Conservation (phyloP, 2,888 invertebrate genomes). For the Carabus problematicus region DNA sequence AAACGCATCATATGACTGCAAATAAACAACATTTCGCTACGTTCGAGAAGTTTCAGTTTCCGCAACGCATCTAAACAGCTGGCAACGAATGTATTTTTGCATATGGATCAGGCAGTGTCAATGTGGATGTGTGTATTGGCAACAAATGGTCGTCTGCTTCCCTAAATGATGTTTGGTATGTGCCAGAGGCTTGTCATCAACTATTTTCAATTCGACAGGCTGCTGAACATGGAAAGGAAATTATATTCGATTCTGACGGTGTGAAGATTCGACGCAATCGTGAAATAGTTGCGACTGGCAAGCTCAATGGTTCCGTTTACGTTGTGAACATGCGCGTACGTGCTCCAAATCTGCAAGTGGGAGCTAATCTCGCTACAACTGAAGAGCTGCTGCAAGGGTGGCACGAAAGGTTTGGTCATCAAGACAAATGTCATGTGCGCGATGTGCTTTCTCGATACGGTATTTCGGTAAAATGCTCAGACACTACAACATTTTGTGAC, state of each 20-base stretch:
- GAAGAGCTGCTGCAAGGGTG: conserved; percentile 46
- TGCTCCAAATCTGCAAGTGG: conserved; percentile 31
- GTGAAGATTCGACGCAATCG: conserved; percentile 40
- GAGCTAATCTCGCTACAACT: conserved; percentile 44
- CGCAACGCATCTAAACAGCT: conserved; percentile 39
- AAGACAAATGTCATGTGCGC: conserved; percentile 48
- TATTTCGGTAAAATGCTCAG: conserved; percentile 44
- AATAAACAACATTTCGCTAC: conserved; percentile 41
- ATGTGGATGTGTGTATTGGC: conserved; percentile 34
- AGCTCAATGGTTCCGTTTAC: conserved; percentile 40
- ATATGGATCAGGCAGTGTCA: conserved; percentile 32
- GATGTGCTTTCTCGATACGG: conserved; percentile 45
- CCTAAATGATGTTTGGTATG: conserved; percentile 42
- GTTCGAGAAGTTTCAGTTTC: conserved; percentile 31
- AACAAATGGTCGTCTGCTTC: conserved; percentile 38
- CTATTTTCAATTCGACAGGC: conserved; percentile 46
- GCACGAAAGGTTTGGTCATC: conserved; percentile 47
- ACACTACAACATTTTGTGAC: conserved; percentile 44
- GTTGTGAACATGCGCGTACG: conserved; percentile 44
- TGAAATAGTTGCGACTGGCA: conserved; percentile 44
- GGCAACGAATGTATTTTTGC: conserved; percentile 42
- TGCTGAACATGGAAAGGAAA: conserved; percentile 42
- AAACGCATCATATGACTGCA: conserved; percentile 42
- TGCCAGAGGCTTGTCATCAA: conserved; percentile 42
- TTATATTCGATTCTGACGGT: conserved; percentile 42